phyloP scores from a whole-genome alignment of 2,888 invertebrate genomes.

The Strigamia crassipes region DNA sequence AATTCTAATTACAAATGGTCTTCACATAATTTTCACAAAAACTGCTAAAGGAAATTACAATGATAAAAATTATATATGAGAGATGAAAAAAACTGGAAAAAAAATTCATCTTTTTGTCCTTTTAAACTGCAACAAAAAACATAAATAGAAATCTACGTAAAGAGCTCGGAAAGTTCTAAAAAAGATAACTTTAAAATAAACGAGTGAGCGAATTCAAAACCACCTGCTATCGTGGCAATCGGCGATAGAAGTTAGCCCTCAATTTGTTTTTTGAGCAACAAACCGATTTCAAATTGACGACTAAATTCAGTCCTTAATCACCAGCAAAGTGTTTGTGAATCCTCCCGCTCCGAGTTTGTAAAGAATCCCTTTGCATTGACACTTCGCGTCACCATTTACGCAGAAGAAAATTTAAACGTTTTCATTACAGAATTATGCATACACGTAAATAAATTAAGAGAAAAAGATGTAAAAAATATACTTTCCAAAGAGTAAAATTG shows the following conservation, averaged over 20 bases:
- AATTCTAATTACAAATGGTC: neutral
- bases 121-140: neutral
- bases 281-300: neutral
- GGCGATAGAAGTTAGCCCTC: neutral
- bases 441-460: slow-evolving; percentile 4
- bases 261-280: neutral
- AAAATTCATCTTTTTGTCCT: slow-evolving; percentile 21
- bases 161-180: neutral
- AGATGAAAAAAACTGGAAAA: neutral
- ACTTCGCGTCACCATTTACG: neutral
- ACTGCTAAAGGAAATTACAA: slow-evolving; percentile 10
- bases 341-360: neutral
- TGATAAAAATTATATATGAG: neutral
- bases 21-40: slow-evolving; percentile 11
- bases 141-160: neutral
- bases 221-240: neutral
- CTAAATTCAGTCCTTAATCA: neutral
- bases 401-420: neutral
- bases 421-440: slow-evolving; percentile 1
- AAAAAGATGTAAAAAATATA: slow-evolving; percentile 17
- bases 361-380: neutral
- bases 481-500: neutral
- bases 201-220: neutral
- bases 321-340: neutral
- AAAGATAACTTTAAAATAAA: neutral